Base-by-base conservation (phyloP, 2,797 vertebrate species). In the Botia almorhae region DNA sequence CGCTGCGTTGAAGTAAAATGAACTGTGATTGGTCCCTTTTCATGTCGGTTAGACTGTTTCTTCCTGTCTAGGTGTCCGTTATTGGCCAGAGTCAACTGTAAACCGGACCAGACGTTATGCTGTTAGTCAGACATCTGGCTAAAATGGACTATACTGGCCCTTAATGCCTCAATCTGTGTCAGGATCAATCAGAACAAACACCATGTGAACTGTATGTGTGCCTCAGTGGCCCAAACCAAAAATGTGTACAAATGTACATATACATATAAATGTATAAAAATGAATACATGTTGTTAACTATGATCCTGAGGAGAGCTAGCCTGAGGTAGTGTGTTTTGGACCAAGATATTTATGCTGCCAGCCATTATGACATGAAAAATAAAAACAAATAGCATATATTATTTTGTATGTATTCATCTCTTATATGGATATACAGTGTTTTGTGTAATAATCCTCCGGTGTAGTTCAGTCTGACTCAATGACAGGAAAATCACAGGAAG, bases 221-320 rank as follows among this genome's bases (percentile, higher is more conserved):
- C 56, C 60, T 61, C 2, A 23, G 10, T 10, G 11, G 55, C 19
- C 55, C 19, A 23, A 7, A 55, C n/a, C 14, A n/a, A 39, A 0
- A 23, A 53, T 5, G 8, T 2, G 21, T 53, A 14, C n/a, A 17
- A 3, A 33, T 33, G 23, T 26, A 26, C 23, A 26, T 26, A 26
- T 26, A 26, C 23, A 26, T 26, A 26, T 26, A 26, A 26, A 39
- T 39, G 36, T 39, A 4, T 4, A n/a, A 43, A 0, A 23, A 55
- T 5, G 10, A 1, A 23, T 55, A 14, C n/a, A n/a, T 77, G 65
- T 82, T 77, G 65, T 82, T 71, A 80, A 70, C 58, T 64, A 11
- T 74, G 60, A 3, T 63, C 36, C 53, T 39, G 17, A 39, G 69
- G 21, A 76, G 65, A 14, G 16, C 17, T 69, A 23, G 55, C 60